Conservation (phyloP, 2,888 invertebrate genomes). For the Eurytoma californica region DNA sequence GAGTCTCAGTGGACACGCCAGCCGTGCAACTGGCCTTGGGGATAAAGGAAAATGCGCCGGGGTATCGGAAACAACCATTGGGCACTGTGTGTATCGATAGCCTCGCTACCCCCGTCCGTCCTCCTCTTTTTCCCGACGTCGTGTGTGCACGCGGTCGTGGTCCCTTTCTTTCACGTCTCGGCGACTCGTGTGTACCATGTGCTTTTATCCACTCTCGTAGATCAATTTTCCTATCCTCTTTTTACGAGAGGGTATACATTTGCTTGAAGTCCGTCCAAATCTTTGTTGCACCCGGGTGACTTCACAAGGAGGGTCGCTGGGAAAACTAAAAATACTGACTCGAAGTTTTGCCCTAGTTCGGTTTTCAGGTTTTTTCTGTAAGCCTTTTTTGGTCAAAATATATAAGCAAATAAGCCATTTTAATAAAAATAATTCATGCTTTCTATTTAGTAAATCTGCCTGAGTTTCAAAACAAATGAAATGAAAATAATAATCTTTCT, state of each 20-base stretch:
- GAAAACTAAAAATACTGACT: not conserved
- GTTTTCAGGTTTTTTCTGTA: too few species aligned
- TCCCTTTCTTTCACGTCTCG: slow-evolving; percentile 19
- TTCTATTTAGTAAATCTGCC: too few species aligned
- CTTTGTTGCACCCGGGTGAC: slow-evolving; percentile 1
- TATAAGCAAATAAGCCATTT: too few species aligned
- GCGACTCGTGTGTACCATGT: slow-evolving; percentile 9
- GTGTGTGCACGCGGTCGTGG: not conserved
- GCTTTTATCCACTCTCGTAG: slow-evolving; percentile 45
- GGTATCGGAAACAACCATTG: slow-evolving; percentile 41
- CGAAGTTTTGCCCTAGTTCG: not conserved
- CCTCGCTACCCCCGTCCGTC: slow-evolving; percentile 50
- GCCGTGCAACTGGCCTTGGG: too few species aligned
- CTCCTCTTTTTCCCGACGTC: slow-evolving; percentile 5
- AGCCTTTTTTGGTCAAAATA: too few species aligned
- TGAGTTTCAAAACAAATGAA: too few species aligned
- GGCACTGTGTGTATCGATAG: slow-evolving; percentile 62
- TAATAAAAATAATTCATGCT: too few species aligned
- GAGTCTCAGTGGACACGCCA: too few species aligned
- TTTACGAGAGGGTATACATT: slow-evolving; percentile 30
- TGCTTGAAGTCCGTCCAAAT: slow-evolving; percentile 39
- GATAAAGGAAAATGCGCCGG: too few species aligned
- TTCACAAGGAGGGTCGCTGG: not conserved
- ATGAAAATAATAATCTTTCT: too few species aligned
- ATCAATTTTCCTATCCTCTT: slow-evolving; percentile 42